A percentile compares a stretch with the other conserved stretches of the same genome.
Evolutionary conservation across 2,113 vertebrate species (phyloP).

Genomic region (Anoplopoma fimbria): DNA sequence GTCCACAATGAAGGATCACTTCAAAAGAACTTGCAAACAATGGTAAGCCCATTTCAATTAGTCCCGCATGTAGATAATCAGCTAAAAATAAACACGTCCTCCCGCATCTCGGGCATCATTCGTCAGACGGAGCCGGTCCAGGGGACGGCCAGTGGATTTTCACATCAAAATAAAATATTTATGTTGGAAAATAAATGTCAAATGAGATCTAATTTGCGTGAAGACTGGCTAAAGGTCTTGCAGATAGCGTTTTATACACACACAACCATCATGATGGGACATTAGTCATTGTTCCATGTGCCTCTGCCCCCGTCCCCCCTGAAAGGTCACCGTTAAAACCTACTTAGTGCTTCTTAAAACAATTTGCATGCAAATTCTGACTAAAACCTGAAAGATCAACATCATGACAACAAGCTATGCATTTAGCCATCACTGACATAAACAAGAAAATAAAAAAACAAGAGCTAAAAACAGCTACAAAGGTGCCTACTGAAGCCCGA

Average conservation of each 20-base stretch:
- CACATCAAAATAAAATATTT: conserved; percentile 79
- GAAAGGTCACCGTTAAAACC: conserved; percentile 78
- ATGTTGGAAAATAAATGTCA: conserved; percentile 79
- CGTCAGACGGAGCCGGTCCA: conserved; percentile 40
- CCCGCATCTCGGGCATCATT: conserved; percentile 61
- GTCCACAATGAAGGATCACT: conserved; percentile 82
- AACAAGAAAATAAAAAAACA: background rate
- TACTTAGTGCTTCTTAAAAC: conserved; percentile 61
- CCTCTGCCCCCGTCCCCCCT: conserved; percentile 32
- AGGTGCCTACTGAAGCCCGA: background rate
- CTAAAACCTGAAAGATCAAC: conserved; percentile 36
- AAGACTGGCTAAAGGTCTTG: conserved; percentile 71
- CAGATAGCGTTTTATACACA: conserved; percentile 58
- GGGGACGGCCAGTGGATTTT: conserved; percentile 57
- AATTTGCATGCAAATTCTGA: conserved; percentile 47
- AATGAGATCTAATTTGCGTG: conserved; percentile 80
- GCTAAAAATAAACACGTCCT: conserved; percentile 80
- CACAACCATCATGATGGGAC: conserved; percentile 57
- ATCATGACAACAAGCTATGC: conserved; percentile 21
- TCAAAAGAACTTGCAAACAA: conserved; percentile 86
- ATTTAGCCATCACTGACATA: conserved; percentile 7
- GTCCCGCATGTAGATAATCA: conserved; percentile 73
- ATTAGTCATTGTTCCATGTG: conserved; percentile 59
- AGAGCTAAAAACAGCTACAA: conserved; percentile 5
- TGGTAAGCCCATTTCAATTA: conserved; percentile 78